phyloP scores from a whole-genome alignment of 2,888 invertebrate genomes.

The Pseudococcus viburni region DNA sequence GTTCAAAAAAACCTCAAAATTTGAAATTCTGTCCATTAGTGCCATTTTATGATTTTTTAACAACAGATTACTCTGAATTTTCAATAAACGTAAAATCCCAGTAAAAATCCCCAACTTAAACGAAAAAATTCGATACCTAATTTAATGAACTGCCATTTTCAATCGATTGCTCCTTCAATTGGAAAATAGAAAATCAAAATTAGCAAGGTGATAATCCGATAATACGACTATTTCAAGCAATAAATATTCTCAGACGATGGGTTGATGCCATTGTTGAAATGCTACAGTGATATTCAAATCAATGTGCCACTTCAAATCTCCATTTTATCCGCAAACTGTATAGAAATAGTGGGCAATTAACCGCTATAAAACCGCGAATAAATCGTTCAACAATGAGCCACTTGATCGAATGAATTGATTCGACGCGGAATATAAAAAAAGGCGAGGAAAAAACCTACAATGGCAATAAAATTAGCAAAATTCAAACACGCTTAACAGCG shows the following conservation, averaged over 20 bases:
- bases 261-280: not conserved
- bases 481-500: conserved; percentile 24
- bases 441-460: not conserved
- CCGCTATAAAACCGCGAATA: not conserved
- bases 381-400: not conserved
- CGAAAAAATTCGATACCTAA: too few relatives aligned
- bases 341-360: not conserved
- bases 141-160: too few relatives aligned
- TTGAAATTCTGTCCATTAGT: too few relatives aligned
- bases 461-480: conserved; percentile 30
- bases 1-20: too few relatives aligned
- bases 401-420: not conserved
- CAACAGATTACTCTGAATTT: too few relatives aligned
- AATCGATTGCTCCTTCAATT: too few relatives aligned
- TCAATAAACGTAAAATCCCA: too few relatives aligned
- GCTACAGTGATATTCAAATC: not conserved
- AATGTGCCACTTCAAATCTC: not conserved
- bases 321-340: not conserved
- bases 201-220: too few relatives aligned
- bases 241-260: not conserved
- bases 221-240: too few relatives aligned
- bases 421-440: not conserved
- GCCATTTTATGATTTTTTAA: too few relatives aligned
- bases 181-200: too few relatives aligned
- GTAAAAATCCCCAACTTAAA: too few relatives aligned